Conservation (phyloP, 53 echinoderm and acorn worm genomes). For the Zoroaster sp. region DNA sequence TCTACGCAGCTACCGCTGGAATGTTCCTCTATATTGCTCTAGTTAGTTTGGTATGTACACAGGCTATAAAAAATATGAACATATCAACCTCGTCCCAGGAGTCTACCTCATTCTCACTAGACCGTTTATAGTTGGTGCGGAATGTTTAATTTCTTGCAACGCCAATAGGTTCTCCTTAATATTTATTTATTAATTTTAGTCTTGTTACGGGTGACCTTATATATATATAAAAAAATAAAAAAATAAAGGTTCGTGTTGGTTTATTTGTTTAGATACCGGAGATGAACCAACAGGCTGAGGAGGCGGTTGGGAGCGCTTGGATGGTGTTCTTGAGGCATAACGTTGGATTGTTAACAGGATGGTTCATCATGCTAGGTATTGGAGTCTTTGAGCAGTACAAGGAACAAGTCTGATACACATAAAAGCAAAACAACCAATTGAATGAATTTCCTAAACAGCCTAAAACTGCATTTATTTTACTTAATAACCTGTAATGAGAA, state of each 20-base stretch:
- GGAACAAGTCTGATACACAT: slow-evolving; percentile 8
- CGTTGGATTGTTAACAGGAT: slow-evolving; percentile 69
- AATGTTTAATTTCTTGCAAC: too few relatives aligned
- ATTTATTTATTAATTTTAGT: background rate
- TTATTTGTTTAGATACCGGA: slow-evolving; percentile 51
- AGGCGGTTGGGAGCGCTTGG: slow-evolving; percentile 4
- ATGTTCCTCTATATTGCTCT: slow-evolving; percentile 87
- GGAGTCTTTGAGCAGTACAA: slow-evolving; percentile 65
- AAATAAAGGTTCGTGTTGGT: background rate
- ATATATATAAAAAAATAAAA: too few relatives aligned
- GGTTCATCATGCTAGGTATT: slow-evolving; percentile 71
- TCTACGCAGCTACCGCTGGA: slow-evolving; percentile 86
- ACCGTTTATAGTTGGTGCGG: too few relatives aligned
- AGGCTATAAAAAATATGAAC: too few relatives aligned
- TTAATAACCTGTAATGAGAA: too few relatives aligned
- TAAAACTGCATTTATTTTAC: too few relatives aligned
- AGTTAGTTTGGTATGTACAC: slow-evolving; percentile 77
- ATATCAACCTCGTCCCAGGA: too few relatives aligned
- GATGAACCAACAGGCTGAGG: slow-evolving; percentile 37
- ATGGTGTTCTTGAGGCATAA: slow-evolving; percentile 75
- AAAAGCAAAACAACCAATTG: too few relatives aligned
- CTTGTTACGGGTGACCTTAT: too few relatives aligned
- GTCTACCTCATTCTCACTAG: too few relatives aligned
- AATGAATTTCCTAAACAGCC: too few relatives aligned
- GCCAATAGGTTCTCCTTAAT: background rate